Conservation (phyloP, 2,888 invertebrate genomes). For the Metacarcinus magister region DNA sequence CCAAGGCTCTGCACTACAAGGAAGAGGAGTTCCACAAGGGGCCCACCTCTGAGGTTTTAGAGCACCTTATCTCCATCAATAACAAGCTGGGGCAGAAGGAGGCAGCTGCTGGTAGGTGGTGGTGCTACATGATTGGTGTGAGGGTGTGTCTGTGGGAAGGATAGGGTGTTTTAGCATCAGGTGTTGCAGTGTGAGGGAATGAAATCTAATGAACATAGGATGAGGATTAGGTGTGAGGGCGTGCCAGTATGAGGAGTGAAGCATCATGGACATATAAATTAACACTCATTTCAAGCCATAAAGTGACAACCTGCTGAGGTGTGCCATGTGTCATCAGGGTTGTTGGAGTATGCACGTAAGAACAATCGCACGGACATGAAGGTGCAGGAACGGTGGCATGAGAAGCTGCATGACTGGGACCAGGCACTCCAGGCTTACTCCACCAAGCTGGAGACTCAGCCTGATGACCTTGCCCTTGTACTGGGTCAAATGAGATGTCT, state of each 20-base stretch:
- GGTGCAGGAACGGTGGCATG: constrained; percentile 97
- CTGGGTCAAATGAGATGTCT: constrained; percentile 97
- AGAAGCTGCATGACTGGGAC: constrained; percentile 99
- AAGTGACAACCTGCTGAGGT: background rate
- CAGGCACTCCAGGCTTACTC: constrained; percentile 95
- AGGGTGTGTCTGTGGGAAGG: background rate
- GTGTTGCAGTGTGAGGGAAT: too few relatives aligned
- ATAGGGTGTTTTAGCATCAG: too few relatives aligned
- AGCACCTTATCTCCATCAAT: constrained; percentile 97
- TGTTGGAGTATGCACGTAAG: constrained; percentile 94
- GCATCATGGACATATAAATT: background rate
- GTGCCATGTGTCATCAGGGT: constrained; percentile 83
- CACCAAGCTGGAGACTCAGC: constrained; percentile 87
- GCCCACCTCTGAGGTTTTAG: constrained; percentile 94
- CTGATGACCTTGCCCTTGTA: constrained; percentile 90
- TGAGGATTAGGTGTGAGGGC: background rate
- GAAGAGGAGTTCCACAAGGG: constrained; percentile 96
- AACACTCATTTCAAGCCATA: background rate
- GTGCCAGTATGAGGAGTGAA: background rate
- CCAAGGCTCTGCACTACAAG: constrained; percentile 91
- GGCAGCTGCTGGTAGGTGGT: constrained; percentile 88
- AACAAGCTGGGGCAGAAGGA: constrained; percentile 99
- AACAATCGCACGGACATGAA: constrained; percentile 82
- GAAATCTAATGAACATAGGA: too few relatives aligned
- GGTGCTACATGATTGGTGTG: background rate